These are phyloP conservation scores for Thunnus albacares DNA, from an alignment of 2,797 vertebrate species.

Conservation along the genomic window DNA sequence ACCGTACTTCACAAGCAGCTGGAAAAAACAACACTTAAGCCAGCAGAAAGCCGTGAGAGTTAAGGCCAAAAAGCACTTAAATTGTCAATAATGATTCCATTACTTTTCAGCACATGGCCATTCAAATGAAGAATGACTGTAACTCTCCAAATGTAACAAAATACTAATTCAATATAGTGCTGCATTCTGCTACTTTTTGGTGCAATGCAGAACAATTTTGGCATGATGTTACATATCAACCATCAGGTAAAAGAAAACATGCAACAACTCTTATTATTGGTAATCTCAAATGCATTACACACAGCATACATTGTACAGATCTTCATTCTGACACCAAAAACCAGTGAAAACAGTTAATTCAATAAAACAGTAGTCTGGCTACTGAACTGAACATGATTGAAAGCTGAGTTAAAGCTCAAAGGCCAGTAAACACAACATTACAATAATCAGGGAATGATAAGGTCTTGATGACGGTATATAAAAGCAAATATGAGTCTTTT, in stretches of 20 bases:
- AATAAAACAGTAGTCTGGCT: no score
- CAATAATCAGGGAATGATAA: not conserved
- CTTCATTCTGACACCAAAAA: not conserved
- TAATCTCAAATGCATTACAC: not conserved
- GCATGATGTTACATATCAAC: not conserved
- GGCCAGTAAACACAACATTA: not conserved
- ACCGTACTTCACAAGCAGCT: constrained; percentile 49
- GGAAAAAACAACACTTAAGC: constrained; percentile 52
- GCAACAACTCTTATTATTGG: not conserved
- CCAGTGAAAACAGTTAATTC: not conserved
- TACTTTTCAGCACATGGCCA: constrained; percentile 30
- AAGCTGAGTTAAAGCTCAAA: not conserved
- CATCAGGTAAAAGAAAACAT: not conserved
- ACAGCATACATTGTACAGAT: not conserved
- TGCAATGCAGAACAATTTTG: not conserved
- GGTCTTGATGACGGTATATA: no score
- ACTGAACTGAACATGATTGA: not conserved
- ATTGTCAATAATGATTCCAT: constrained; percentile 45
- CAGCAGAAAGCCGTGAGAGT: not conserved
- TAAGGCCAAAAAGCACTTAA: constrained; percentile 36
- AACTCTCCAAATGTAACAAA: constrained; percentile 9
- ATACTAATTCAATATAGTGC: not conserved
- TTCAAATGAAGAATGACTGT: constrained; percentile 9
- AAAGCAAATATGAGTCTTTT: not conserved
- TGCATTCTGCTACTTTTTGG: not conserved